These are phyloP conservation scores for Atlantisia rogersi DNA, from an alignment of 2,113 vertebrate genomes.

Conservation along the genomic window DNA sequence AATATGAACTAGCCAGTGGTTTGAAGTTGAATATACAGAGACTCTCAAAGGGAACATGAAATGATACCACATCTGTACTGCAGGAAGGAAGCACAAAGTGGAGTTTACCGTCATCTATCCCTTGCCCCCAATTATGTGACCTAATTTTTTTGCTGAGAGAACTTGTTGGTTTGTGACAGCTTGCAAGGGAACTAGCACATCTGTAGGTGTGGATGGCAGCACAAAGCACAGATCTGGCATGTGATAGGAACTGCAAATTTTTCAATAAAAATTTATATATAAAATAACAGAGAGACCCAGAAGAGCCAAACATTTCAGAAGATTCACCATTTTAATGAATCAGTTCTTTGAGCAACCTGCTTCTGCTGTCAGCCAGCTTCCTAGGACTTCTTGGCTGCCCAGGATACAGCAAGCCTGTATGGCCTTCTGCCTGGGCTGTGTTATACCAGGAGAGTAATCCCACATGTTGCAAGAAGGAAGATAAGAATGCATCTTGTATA, in stretches of 20 bases:
- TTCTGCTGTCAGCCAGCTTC: background rate
- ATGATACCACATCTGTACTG: background rate
- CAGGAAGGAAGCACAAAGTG: background rate
- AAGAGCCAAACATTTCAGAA: rapidly evolving
- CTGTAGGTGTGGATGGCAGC: background rate
- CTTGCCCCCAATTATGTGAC: background rate
- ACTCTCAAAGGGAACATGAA: background rate
- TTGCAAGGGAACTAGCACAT: background rate
- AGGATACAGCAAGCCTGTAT: background rate
- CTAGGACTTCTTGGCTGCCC: background rate
- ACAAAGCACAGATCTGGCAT: background rate
- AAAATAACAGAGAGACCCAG: background rate
- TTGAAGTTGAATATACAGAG: background rate
- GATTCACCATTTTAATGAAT: background rate
- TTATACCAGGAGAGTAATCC: background rate
- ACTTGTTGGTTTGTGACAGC: background rate
- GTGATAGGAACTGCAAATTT: background rate
- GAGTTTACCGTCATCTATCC: background rate
- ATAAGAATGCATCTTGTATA: background rate
- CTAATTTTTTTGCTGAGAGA: background rate
- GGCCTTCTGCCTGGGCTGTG: background rate
- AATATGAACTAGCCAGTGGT: background rate
- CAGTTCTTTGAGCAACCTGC: background rate
- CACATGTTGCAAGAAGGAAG: background rate
- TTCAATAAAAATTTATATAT: background rate